Base-by-base conservation (phyloP, 92 coral and sea anemone species). In the Zoanthus solanderi region DNA sequence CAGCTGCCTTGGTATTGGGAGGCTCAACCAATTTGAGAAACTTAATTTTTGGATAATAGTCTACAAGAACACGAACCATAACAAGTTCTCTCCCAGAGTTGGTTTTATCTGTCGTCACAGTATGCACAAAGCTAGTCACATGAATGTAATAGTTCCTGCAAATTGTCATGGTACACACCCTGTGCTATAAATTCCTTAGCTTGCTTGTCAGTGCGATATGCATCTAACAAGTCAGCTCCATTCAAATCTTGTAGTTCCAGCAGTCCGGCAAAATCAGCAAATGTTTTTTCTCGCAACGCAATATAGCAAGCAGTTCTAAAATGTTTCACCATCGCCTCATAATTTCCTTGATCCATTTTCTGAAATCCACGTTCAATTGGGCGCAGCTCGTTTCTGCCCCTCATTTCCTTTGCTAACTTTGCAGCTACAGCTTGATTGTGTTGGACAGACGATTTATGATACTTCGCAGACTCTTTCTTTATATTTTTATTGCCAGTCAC, bases 31-130 rank as follows among this genome's bases (percentile, higher is more conserved):
- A 46, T 29, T 83, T 66, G 17, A 83, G 87, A 15, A n/a, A 66
- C 46, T 83, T 83, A 2, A 83, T 72, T 83, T 18, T 83, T 44
- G 77, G 87, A 83, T 83, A 83, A 83, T n/a, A 45, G 54, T 83
- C 60, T 83, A n/a, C 75, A 3, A 83, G 63, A 45, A 83, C 77
- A 46, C 66, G 37, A 14, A 83, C 66, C 77, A 83, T 83, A 1
- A 83, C 77, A 45, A 83, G 8, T 79, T 79, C 85, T 65, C 68
- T 83, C 58, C 68, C 87, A 52, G 56, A 32, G 60, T 66, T 54
- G 9, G 77, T 3, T 65, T 44, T 83, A 8, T 83, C 77, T 5
- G 77, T 67, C 1, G 28, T 83, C 87, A 83, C 87, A 67, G 37
- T 66, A 66, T 6, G 60, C 87, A 83, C 87, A 67, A 67, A 83